Evolutionary conservation across 37 sponge, comb jelly and placozoan species (phyloP).

Genomic region (Diacarnus erythraeanus): DNA sequence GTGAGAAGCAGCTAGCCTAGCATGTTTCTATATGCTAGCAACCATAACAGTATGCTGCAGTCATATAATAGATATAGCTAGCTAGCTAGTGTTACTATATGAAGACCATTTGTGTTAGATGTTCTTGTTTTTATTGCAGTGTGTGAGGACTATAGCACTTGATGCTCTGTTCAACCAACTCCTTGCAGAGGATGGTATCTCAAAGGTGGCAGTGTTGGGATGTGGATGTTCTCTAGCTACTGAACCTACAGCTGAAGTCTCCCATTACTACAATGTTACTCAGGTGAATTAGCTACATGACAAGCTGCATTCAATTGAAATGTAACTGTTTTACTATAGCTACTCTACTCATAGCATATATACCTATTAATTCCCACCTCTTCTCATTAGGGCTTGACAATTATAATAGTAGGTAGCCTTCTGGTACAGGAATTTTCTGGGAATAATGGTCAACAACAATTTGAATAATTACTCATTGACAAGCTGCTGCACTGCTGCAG

Average conservation of each 20-base stretch:
- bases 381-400: too few relatives aligned
- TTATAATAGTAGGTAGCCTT: too few relatives aligned
- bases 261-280: conserved; percentile 24
- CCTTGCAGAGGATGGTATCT: background rate
- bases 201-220: conserved; percentile 17
- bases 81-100: background rate
- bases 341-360: too few relatives aligned
- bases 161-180: conserved; percentile 21
- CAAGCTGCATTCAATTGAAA: background rate
- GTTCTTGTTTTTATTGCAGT: background rate
- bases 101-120: background rate
- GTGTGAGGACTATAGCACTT: conserved; percentile 4
- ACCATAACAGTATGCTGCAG: too few relatives aligned
- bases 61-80: too few relatives aligned
- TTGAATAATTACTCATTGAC: too few relatives aligned
- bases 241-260: conserved; percentile 25
- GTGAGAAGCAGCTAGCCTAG: conserved; percentile 11
- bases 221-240: conserved; percentile 27
- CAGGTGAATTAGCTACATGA: conserved; percentile 11
- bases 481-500: too few relatives aligned
- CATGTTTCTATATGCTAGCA: too few relatives aligned
- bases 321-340: background rate
- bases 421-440: too few relatives aligned
- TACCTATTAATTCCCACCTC: background rate
- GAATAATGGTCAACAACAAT: too few relatives aligned